Conservation (phyloP, 2,797 vertebrate genomes). For the Halcyon chelicuti region DNA sequence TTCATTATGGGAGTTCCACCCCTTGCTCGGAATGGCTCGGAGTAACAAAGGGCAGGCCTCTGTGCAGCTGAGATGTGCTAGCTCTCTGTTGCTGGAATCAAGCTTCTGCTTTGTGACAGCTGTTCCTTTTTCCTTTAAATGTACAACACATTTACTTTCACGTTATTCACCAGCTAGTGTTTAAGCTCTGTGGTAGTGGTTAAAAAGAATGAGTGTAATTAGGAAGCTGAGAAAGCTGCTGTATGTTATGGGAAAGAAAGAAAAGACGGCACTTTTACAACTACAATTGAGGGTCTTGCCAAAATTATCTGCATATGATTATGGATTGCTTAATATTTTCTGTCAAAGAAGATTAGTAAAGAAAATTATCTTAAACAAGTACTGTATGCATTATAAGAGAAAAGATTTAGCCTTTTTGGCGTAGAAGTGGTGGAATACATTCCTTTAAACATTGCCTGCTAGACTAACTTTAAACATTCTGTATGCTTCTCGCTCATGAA, state of each 20-base stretch:
- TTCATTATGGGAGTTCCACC: not conserved
- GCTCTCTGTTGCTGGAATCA: not conserved
- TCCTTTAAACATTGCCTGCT: not conserved
- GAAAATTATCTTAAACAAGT: not conserved
- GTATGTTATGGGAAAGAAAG: not conserved
- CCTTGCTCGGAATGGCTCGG: not conserved
- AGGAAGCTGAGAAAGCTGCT: not conserved
- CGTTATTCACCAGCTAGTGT: not conserved
- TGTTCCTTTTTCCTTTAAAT: not conserved
- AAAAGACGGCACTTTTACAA: not conserved
- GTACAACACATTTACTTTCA: not conserved
- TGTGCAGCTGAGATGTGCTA: not conserved
- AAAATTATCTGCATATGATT: not conserved
- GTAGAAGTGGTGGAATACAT: not conserved
- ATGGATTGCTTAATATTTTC: constrained; percentile 3
- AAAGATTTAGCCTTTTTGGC: not conserved
- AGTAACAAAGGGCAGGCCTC: not conserved
- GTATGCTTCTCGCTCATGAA: not conserved
- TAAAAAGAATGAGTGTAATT: not conserved
- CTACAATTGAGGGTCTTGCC: not conserved
- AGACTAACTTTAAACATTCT: not conserved
- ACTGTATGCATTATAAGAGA: not conserved
- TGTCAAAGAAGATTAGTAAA: not conserved
- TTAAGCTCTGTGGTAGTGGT: not conserved
- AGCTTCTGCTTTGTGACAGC: not conserved